A percentile compares a stretch with the other conserved stretches of the same genome.
phyloP scores from a whole-genome alignment of 2,113 vertebrate species.

The Leucoraja erinaceus region DNA sequence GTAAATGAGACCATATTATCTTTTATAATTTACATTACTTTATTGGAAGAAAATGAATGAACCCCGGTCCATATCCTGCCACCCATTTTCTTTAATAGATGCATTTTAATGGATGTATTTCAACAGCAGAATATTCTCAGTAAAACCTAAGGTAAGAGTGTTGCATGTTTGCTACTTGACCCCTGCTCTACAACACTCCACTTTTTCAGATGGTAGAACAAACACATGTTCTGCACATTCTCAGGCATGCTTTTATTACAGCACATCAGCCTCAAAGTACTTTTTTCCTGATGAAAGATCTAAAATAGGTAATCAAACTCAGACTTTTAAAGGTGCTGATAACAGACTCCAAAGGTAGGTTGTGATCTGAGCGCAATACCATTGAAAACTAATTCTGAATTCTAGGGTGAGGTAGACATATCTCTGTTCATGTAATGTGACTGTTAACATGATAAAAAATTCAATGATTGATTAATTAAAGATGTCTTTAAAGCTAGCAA shows the following conservation, averaged over 20 bases:
- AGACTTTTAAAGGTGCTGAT: background rate
- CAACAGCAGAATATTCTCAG: background rate
- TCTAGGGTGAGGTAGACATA: background rate
- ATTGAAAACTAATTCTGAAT: background rate
- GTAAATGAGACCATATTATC: background rate
- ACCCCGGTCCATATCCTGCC: background rate
- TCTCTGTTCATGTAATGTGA: background rate
- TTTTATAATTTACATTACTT: background rate
- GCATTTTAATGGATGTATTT: background rate
- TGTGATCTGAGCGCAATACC: background rate
- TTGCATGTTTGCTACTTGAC: background rate
- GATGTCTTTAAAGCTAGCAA: background rate
- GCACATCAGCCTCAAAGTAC: background rate
- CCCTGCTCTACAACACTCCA: background rate
- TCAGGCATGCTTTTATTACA: slow-evolving; percentile 2
- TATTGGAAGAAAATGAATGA: background rate
- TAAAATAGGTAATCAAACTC: background rate
- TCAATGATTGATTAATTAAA: slow-evolving; percentile 16
- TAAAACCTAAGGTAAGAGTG: background rate
- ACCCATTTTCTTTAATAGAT: background rate
- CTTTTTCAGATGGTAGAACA: background rate
- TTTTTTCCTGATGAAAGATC: background rate
- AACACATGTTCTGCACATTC: slow-evolving; percentile 12
- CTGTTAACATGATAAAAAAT: background rate
- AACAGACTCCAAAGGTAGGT: background rate